Conservation (phyloP, 2,888 invertebrate genomes). For the Stenodera caucasica region DNA sequence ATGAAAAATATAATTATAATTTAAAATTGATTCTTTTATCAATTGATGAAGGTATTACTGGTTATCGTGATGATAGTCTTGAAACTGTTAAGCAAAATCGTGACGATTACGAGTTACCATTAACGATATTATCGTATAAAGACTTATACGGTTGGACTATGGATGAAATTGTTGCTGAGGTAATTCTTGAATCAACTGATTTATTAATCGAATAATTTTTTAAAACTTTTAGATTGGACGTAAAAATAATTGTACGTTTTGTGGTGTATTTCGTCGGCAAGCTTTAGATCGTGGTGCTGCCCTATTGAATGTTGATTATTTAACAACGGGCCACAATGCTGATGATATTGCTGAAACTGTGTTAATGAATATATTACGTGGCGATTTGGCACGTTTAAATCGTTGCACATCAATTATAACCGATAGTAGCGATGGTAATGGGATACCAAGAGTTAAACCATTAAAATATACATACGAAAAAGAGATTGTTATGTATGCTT, state of each 20-base stretch:
- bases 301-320: conserved; percentile 82
- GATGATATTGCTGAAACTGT: conserved; percentile 99
- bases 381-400: conserved; percentile 91
- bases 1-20: conserved; percentile 88
- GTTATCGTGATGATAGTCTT: conserved; percentile 93
- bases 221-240: conserved; percentile 64
- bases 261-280: conserved; percentile 94
- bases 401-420: conserved; percentile 91
- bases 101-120: conserved; percentile 88
- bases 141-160: conserved; percentile 99
- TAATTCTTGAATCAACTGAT: conserved; percentile 51
- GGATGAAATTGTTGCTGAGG: conserved; percentile 94
- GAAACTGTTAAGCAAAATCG: conserved; percentile 95
- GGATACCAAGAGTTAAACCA: conserved; percentile 91
- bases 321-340: conserved; percentile 96
- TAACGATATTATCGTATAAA: conserved; percentile 95
- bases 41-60: conserved; percentile 98
- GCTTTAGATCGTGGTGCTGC: conserved; percentile 95
- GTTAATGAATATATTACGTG: conserved; percentile 94
- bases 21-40: conserved; percentile 88
- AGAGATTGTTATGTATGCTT: conserved; percentile 99
- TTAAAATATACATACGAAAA: conserved; percentile 98
- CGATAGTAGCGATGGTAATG: conserved; percentile 70
- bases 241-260: conserved; percentile 97
- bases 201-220: conserved; percentile 10